A percentile compares a stretch with the other conserved stretches of the same genome.
phyloP scores from a whole-genome alignment of 2,888 invertebrate species.

The Aphidius colemani region DNA sequence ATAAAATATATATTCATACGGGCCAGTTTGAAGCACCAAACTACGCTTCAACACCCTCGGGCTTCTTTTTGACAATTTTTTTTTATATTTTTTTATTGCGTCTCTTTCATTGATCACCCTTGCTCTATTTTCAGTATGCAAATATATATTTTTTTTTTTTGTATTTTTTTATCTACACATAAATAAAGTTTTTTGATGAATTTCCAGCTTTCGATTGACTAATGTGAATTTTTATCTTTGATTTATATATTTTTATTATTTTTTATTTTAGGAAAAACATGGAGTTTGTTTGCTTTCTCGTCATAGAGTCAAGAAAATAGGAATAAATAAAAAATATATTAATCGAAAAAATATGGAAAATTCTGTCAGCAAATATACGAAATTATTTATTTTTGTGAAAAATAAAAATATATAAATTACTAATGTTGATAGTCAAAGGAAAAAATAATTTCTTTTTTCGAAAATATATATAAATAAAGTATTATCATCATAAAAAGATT shows the following conservation, averaged over 20 bases:
- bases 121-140: slow-evolving; percentile 19
- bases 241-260: background rate
- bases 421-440: background rate
- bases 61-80: slow-evolving; percentile 12
- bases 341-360: too few relatives aligned
- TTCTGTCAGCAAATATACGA: too few relatives aligned
- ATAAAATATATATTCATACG: slow-evolving; percentile 21
- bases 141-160: slow-evolving; percentile 10
- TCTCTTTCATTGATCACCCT: slow-evolving; percentile 23
- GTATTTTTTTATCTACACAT: background rate
- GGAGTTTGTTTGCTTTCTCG: too few relatives aligned
- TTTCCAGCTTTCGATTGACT: slow-evolving; percentile 11
- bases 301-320: too few relatives aligned
- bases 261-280: background rate
- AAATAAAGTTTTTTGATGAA: slow-evolving; percentile 2
- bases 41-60: slow-evolving; percentile 4
- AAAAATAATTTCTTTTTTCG: background rate
- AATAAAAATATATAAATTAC: too few relatives aligned
- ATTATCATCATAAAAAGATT: background rate
- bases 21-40: background rate
- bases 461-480: too few relatives aligned
- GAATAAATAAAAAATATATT: too few relatives aligned
- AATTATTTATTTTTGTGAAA: too few relatives aligned
- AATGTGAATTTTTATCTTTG: background rate
- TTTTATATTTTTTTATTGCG: background rate